Evolutionary conservation across 2,113 vertebrate species (phyloP).

Genomic region (Xiphophorus maculatus): DNA sequence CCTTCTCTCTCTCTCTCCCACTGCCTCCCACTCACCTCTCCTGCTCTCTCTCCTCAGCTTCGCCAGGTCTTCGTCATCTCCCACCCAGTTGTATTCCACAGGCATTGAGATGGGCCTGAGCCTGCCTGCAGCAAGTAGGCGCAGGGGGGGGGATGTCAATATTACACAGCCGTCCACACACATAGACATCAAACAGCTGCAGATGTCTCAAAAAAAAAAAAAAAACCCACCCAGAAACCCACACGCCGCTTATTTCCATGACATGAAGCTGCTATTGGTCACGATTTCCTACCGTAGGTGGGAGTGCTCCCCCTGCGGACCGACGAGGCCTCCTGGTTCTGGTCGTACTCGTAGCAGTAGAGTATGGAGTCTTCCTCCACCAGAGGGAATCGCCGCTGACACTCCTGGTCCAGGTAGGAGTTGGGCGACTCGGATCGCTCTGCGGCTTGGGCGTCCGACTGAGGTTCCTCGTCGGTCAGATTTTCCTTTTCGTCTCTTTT

Average conservation of each 20-base stretch:
- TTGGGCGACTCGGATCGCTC: conserved; percentile 97
- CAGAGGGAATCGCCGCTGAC: conserved; percentile 89
- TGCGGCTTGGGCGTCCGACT: conserved; percentile 85
- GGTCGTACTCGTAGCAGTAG: conserved; percentile 97
- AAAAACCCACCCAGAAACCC: conserved; percentile 2
- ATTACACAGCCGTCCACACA: conserved; percentile 43
- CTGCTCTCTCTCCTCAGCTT: conserved; percentile 97
- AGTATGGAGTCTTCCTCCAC: conserved; percentile 95
- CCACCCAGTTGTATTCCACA: conserved; percentile 99
- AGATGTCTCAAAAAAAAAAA: conserved; percentile 20
- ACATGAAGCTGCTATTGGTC: conserved; percentile 11
- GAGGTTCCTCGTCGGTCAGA: conserved; percentile 85
- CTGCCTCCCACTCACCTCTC: conserved; percentile 90
- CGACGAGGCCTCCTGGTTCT: conserved; percentile 89
- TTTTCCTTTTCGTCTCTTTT: conserved; percentile 91
- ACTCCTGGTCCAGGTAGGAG: conserved; percentile 98
- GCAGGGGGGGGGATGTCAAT: conserved; percentile 40
- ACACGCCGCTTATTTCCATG: conserved; percentile 22
- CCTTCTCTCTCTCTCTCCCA: conserved; percentile 58
- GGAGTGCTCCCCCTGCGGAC: conserved; percentile 92
- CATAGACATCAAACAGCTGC: conserved; percentile 26
- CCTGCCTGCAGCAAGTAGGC: conserved; percentile 84
- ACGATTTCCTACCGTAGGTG: conserved; percentile 87
- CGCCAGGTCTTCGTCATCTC: conserved; percentile 96
- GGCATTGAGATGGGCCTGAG: conserved; percentile 99